Conservation (phyloP, 2,888 invertebrate genomes). For the Aelia acuminata region DNA sequence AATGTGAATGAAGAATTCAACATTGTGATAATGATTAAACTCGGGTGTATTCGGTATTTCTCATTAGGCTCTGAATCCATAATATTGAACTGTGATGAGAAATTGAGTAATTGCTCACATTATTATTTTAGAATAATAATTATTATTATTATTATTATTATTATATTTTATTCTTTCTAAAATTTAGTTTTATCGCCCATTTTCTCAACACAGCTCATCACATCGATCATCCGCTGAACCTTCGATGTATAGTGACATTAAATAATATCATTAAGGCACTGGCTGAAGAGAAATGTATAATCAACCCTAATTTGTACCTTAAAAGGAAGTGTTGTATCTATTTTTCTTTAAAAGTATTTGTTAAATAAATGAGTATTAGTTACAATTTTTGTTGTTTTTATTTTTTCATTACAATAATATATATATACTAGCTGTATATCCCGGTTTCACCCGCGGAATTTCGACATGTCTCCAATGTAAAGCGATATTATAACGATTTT, state of each 20-base stretch:
- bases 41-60: conserved; percentile 21
- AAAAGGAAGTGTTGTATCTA: conserved; percentile 51
- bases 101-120: conserved; percentile 58
- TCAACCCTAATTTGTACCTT: conserved; percentile 52
- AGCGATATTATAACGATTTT: too few species aligned
- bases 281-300: conserved; percentile 54
- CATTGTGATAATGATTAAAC: conserved; percentile 26
- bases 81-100: conserved; percentile 50
- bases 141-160: neutral
- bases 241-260: neutral
- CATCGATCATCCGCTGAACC: conserved; percentile 42
- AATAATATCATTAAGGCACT: conserved; percentile 4
- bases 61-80: neutral
- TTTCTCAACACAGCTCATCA: conserved; percentile 56
- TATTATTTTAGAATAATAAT: too few species aligned
- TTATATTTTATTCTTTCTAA: conserved; percentile 12
- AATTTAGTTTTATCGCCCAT: conserved; percentile 52
- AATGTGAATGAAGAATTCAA: conserved; percentile 16
- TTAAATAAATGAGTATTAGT: conserved; percentile 55
- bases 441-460: too few species aligned
- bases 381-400: neutral
- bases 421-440: too few species aligned
- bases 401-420: too few species aligned
- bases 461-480: too few species aligned
- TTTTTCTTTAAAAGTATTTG: conserved; percentile 59